phyloP scores from a whole-genome alignment of 2,888 invertebrate genomes.

The Glomeris marginata region DNA sequence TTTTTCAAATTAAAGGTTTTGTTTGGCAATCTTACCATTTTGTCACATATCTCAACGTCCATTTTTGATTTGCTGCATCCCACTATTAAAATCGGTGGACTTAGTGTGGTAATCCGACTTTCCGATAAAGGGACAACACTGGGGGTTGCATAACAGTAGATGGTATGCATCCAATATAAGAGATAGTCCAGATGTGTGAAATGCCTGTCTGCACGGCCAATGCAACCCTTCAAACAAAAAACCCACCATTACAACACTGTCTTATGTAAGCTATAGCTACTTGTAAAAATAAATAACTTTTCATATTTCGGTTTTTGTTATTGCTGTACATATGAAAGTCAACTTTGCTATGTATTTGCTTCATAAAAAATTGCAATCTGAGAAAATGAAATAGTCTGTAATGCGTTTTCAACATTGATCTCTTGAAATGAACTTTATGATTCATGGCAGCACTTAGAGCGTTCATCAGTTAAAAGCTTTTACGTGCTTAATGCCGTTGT shows the following conservation, averaged over 20 bases:
- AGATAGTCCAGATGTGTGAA: constrained; percentile 9
- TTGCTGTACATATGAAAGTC: no score
- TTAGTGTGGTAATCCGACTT: neutral
- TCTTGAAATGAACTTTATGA: no score
- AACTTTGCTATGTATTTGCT: no score
- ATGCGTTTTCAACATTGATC: no score
- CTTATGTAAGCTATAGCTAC: neutral
- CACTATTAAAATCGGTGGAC: constrained; percentile 11
- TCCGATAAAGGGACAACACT: constrained; percentile 4
- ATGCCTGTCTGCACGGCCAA: neutral
- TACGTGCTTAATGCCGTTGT: no score
- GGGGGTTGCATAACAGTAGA: constrained; percentile 10
- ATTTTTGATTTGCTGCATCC: constrained; percentile 1
- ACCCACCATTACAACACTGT: neutral
- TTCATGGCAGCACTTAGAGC: no score
- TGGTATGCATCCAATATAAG: constrained; percentile 12
- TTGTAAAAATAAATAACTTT: no score
- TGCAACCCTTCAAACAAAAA: neutral
- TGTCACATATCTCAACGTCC: constrained; percentile 4
- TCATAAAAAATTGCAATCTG: no score
- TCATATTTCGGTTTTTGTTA: no score
- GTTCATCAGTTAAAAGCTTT: no score
- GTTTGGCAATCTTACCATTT: neutral
- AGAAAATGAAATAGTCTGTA: no score
- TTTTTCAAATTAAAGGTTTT: no score